A percentile compares a stretch with the other conserved stretches of the same genome.
These are phyloP conservation scores for Junonia oenone DNA, from an alignment of 2,888 invertebrate genomes.

Conservation along the genomic window DNA sequence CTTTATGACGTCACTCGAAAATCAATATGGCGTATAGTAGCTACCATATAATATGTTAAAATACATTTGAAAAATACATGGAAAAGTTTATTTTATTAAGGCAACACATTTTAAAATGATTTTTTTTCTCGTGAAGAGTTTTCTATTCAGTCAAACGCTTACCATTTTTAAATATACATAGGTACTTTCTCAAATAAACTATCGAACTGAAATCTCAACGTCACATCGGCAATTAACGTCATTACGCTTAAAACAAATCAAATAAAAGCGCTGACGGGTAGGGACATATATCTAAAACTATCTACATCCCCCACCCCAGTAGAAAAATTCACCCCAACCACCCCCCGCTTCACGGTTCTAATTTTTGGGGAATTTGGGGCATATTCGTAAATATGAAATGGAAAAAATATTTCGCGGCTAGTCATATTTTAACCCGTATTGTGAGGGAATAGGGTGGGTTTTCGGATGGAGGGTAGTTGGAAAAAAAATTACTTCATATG, in stretches of 20 bases:
- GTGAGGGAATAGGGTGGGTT: slow-evolving; percentile 39
- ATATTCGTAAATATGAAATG: slow-evolving; percentile 81
- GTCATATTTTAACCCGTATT: slow-evolving; percentile 45
- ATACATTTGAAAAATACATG: no score
- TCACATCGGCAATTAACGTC: slow-evolving; percentile 8
- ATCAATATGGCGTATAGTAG: no score
- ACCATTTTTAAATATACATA: no score
- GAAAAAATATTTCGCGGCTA: slow-evolving; percentile 74
- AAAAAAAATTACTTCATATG: slow-evolving; percentile 81
- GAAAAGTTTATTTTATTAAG: no score
- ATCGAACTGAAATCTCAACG: no score
- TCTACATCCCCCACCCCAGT: slow-evolving; percentile 55
- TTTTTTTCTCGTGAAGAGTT: no score
- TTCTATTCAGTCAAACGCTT: no score
- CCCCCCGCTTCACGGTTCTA: slow-evolving; percentile 77
- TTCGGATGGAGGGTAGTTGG: slow-evolving; percentile 48
- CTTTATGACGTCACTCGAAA: no score
- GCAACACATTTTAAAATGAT: no score
- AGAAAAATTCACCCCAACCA: slow-evolving; percentile 52
- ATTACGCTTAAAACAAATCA: slow-evolving; percentile 39
- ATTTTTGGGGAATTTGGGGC: slow-evolving; percentile 81
- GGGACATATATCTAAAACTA: slow-evolving; percentile 73
- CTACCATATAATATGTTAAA: no score
- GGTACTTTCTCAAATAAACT: no score
- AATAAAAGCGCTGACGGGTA: slow-evolving; percentile 46